Conservation (phyloP, 2,113 vertebrate genomes). For the Spermophilus dauricus region DNA sequence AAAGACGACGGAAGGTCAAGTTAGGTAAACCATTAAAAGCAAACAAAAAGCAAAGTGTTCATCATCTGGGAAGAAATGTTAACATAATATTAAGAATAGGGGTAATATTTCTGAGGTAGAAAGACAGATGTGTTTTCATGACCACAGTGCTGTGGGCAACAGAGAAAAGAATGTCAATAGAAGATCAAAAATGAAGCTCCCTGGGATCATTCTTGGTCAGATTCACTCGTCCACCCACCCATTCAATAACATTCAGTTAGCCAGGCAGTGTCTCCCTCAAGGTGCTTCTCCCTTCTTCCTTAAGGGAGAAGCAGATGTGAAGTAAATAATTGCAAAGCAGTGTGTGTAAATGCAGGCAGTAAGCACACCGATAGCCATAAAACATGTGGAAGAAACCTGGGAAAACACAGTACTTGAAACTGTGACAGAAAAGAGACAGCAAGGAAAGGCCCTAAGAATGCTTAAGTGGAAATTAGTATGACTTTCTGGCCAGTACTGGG, state of each 20-base stretch:
- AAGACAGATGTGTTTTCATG: not conserved
- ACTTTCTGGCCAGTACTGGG: not conserved
- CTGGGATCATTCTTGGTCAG: not conserved
- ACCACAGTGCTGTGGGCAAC: not conserved
- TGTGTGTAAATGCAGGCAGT: not conserved
- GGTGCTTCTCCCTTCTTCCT: not conserved
- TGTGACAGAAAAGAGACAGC: not conserved
- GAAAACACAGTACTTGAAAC: not conserved
- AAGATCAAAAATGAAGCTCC: not conserved
- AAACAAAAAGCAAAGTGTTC: not conserved
- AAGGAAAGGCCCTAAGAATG: not conserved
- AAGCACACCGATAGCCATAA: not conserved
- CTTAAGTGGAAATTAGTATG: not conserved
- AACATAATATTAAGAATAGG: constrained; percentile 18
- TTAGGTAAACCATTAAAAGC: not conserved
- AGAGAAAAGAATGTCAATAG: not conserved
- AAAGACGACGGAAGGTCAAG: not conserved
- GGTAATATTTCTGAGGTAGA: not conserved
- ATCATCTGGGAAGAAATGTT: constrained; percentile 21
- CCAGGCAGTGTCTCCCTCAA: not conserved
- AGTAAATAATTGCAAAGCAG: not conserved
- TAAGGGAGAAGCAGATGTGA: not conserved
- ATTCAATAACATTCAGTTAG: not conserved
- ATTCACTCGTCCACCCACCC: not conserved
- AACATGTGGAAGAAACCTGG: not conserved